phyloP scores from a whole-genome alignment of 2,113 vertebrate genomes.

The Seriola aureovittata region DNA sequence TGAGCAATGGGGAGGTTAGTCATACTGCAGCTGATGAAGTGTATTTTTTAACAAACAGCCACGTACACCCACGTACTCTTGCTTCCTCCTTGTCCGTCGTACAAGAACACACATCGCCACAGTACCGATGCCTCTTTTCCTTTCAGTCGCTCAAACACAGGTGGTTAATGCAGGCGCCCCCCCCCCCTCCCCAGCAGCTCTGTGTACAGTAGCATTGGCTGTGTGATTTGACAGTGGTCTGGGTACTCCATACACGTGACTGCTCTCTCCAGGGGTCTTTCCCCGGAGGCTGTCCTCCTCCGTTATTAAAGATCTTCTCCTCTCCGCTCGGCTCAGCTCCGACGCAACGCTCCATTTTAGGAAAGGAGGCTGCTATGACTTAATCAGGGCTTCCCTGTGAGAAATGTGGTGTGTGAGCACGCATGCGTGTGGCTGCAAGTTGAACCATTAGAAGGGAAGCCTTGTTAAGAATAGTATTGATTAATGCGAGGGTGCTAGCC shows the following conservation, averaged over 20 bases:
- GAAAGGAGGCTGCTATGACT: conserved; percentile 68
- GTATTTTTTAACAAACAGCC: background rate
- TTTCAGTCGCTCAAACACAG: background rate
- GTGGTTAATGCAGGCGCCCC: conserved; percentile 5
- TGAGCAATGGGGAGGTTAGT: background rate
- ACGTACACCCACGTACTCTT: background rate
- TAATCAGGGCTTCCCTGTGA: conserved; percentile 80
- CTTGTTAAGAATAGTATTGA: conserved; percentile 56
- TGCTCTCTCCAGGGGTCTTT: conserved; percentile 57
- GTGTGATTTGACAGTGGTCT: conserved; percentile 11
- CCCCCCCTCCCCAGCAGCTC: conserved; percentile 13
- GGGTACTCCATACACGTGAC: conserved; percentile 51
- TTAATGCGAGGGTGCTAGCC: conserved; percentile 54
- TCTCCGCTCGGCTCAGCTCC: conserved; percentile 35
- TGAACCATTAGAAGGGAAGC: conserved; percentile 12
- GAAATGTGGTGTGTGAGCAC: conserved; percentile 32
- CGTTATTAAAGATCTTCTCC: conserved; percentile 52
- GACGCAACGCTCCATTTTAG: conserved; percentile 63
- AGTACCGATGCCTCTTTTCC: background rate
- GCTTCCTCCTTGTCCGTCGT: background rate
- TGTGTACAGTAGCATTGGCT: conserved; percentile 15
- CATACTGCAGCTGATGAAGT: background rate
- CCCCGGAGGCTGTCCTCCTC: conserved; percentile 42
- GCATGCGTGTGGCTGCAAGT: conserved; percentile 6
- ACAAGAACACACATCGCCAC: background rate